These are phyloP conservation scores for Lanistes nyassanus DNA, from an alignment of 1,140 invertebrate species.

Conservation along the genomic window DNA sequence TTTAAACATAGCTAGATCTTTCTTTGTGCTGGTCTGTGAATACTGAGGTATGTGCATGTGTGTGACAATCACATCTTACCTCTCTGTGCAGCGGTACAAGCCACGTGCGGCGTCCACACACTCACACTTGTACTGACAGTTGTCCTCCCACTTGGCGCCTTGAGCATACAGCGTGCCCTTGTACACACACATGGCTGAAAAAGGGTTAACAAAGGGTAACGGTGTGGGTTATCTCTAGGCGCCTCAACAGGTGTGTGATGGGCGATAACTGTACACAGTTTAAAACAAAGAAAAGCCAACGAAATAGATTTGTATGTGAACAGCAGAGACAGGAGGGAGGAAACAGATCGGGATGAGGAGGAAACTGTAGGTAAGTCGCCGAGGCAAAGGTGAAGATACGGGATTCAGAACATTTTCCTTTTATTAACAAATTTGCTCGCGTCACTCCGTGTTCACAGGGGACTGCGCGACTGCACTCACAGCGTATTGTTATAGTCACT, in stretches of 20 bases:
- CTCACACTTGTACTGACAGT: constrained; percentile 26
- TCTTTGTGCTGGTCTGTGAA: not conserved
- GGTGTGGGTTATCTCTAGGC: not conserved
- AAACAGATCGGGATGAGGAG: no score
- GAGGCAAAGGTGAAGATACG: no score
- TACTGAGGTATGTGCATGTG: not conserved
- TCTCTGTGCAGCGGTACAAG: constrained; percentile 49
- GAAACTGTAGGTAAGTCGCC: no score
- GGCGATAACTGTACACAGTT: not conserved
- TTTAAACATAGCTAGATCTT: no score
- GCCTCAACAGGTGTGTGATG: not conserved
- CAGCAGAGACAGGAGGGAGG: no score
- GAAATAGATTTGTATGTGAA: no score
- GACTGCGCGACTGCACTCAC: no score
- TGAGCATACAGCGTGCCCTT: constrained; percentile 14
- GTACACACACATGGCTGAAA: constrained; percentile 20
- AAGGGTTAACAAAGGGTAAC: not conserved
- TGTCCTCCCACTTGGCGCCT: constrained; percentile 18
- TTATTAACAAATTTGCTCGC: no score
- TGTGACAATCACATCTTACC: constrained; percentile 38
- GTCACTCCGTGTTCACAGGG: no score
- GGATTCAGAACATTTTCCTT: no score
- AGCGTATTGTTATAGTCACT: no score
- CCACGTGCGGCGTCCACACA: constrained; percentile 51
- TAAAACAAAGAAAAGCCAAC: no score